Evolutionary conservation across 2,797 vertebrate species (phyloP).

Genomic region (Protonibea diacanthus): DNA sequence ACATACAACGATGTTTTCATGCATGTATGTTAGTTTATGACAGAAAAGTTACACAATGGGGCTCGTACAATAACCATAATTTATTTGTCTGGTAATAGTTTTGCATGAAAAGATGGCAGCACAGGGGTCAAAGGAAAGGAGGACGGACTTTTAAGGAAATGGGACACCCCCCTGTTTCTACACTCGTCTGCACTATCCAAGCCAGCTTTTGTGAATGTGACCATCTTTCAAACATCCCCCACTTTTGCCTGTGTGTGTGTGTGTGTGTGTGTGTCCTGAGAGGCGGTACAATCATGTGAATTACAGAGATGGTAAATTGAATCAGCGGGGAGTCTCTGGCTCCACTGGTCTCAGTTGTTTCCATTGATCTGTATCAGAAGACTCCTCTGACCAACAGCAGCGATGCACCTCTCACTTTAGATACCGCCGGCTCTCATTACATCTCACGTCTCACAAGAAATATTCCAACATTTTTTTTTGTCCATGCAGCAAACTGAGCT

Average conservation of each 20-base stretch:
- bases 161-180: neutral
- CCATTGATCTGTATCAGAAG: slow-evolving; percentile 80
- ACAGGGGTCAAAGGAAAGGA: no score
- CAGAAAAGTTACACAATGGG: no score
- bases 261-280: slow-evolving; percentile 30
- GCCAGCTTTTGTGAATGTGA: neutral
- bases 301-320: slow-evolving; percentile 79
- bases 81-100: no score
- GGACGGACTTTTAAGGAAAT: neutral
- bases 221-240: slow-evolving; percentile 15
- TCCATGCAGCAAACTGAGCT: slow-evolving; percentile 3
- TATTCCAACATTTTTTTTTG: slow-evolving; percentile 4
- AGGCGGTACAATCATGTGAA: slow-evolving; percentile 63
- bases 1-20: no score
- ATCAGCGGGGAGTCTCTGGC: slow-evolving; percentile 81
- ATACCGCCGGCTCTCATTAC: slow-evolving; percentile 34
- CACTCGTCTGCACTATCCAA: neutral
- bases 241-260: neutral
- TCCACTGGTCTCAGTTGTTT: slow-evolving; percentile 78
- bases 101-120: no score
- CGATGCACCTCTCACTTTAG: slow-evolving; percentile 51
- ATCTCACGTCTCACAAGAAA: slow-evolving; percentile 18
- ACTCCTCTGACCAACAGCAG: slow-evolving; percentile 43
- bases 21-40: no score
- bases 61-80: no score